Percentiles rank a stretch among this genome's conserved stretches.
phyloP scores from a whole-genome alignment of 2,113 vertebrate genomes.

The Anthoscopus minutus region DNA sequence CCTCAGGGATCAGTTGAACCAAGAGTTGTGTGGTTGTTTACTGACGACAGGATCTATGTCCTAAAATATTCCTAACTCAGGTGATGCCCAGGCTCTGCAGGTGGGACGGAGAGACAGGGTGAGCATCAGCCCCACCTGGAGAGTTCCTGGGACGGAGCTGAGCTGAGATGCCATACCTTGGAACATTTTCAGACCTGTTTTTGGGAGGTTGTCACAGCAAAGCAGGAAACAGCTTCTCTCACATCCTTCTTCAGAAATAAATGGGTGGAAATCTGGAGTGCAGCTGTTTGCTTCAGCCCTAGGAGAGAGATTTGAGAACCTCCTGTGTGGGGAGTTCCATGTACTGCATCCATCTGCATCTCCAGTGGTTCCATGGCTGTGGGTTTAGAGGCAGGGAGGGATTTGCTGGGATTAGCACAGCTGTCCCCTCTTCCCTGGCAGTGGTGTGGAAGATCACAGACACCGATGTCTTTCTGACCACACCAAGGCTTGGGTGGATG shows the following conservation, averaged over 20 bases:
- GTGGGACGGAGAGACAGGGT: neutral
- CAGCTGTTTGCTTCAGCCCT: neutral
- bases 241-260: neutral
- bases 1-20: neutral
- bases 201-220: neutral
- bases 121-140: neutral
- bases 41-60: neutral
- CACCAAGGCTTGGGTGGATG: neutral
- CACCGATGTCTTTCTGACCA: no score
- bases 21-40: neutral
- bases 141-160: neutral
- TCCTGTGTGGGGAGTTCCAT: neutral
- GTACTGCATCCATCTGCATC: neutral
- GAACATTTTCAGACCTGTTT: neutral
- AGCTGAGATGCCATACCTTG: neutral
- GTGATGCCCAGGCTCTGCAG: neutral
- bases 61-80: neutral
- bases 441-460: neutral
- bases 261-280: neutral
- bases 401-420: neutral
- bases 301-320: neutral
- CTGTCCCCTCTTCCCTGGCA: neutral
- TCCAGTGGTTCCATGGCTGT: accelerated
- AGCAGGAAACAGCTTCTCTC: neutral
- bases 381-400: neutral